Base-by-base conservation (phyloP, 1,140 invertebrate species). In the Zaprionus lachaisei region DNA sequence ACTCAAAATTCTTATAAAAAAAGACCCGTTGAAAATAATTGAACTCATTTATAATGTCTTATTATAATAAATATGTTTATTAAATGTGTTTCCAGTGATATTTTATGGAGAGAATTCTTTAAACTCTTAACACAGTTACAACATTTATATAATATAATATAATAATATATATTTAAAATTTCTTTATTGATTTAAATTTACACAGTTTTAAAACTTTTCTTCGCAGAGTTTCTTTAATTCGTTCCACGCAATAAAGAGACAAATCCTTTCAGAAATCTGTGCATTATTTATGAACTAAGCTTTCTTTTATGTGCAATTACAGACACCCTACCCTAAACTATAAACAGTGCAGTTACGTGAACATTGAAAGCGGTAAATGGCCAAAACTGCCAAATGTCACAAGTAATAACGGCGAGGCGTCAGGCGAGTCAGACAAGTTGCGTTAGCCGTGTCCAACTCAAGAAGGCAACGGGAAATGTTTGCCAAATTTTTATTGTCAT, bases 401-500 rank as follows among this genome's bases (percentile, higher is more conserved):
- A 41, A 26, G 31, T 47, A 47, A 47, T 47, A 47, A 47, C n/a
- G 41, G 41, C 41, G n/a, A n/a, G 20, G 20, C 20, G 62, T 56
- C 7, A 22, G 15, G n/a, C 34, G 60, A 7, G 44, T 17, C 28
- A 64, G 14, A 12, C 9, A 26, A 22, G 41, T 26, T 28, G 47
- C 34, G 31, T 24, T 17, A 54, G 49, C 49, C 47, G n/a, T 28
- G 51, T 9, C 9, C 31, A 34, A 3, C 9, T 1, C 9, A 11
- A 34, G 31, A n/a, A 54, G 26, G 62, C 79, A 78, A 51, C 69
- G 74, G 70, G 69, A 85, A 84, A 86, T 69, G 72, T 64, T 41
- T 72, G 49, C 71, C 75, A 72, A 68, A 58, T 64, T 67, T 79
- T 70, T 74, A 82, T 85, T 67, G 62, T 67, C 67, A 74, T 64